Evolutionary conservation across 2,888 invertebrate genomes (phyloP).

Genomic region (Trachelus troglodyta): DNA sequence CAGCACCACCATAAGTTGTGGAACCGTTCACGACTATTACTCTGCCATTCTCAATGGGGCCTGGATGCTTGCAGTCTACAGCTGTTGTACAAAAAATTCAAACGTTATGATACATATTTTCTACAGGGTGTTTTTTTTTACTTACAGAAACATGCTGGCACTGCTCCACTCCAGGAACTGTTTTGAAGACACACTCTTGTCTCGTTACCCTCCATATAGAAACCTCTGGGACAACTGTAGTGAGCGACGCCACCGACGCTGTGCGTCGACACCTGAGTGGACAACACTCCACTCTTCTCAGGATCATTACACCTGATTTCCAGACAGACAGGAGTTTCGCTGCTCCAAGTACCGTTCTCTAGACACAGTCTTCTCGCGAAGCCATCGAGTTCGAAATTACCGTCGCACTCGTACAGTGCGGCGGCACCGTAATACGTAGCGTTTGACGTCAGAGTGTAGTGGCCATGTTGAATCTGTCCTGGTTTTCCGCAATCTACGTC

Average conservation of each 20-base stretch:
- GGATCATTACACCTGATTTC: slow-evolving; percentile 86
- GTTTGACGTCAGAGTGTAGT: slow-evolving; percentile 84
- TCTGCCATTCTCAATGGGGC: slow-evolving; percentile 84
- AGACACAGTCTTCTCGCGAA: slow-evolving; percentile 85
- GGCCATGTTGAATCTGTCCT: slow-evolving; percentile 77
- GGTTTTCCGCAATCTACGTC: slow-evolving; percentile 90
- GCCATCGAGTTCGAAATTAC: slow-evolving; percentile 84
- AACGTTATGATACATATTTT: neutral
- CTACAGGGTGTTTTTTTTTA: slow-evolving; percentile 31
- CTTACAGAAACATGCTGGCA: slow-evolving; percentile 85
- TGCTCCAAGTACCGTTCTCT: slow-evolving; percentile 92
- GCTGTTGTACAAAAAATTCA: slow-evolving; percentile 68
- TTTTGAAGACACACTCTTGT: slow-evolving; percentile 80
- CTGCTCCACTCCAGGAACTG: slow-evolving; percentile 85
- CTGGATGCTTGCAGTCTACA: slow-evolving; percentile 85
- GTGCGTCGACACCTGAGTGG: slow-evolving; percentile 72
- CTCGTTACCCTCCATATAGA: slow-evolving; percentile 81
- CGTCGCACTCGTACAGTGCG: slow-evolving; percentile 85
- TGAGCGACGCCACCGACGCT: slow-evolving; percentile 84
- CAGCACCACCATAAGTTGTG: slow-evolving; percentile 84
- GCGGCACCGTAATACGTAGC: slow-evolving; percentile 90
- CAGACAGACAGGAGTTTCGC: slow-evolving; percentile 83
- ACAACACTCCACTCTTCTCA: slow-evolving; percentile 68
- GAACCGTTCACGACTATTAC: slow-evolving; percentile 88
- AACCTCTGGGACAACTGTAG: slow-evolving; percentile 86